Base-by-base conservation (phyloP, 2,888 invertebrate genomes). In the Lathronympha strigana region DNA sequence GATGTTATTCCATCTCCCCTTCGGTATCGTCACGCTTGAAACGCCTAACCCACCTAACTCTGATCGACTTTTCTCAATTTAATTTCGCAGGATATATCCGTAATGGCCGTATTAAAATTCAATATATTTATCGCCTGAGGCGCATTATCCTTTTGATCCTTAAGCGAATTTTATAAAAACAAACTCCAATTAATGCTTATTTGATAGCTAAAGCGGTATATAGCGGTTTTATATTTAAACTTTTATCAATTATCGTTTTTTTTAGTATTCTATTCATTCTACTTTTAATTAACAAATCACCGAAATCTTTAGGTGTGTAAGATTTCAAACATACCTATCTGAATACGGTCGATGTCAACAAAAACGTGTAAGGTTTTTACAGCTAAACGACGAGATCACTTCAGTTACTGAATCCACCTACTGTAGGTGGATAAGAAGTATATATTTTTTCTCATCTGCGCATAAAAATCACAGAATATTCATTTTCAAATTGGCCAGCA, bases 1-100 rank as follows among this genome's bases (percentile, higher is more conserved):
- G 87, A 89, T 89, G 89, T 81, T 80, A 53, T 53, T 40, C 57
- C 55, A 61, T 72, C 72, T 73, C 74, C 73, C 75, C 72, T 71
- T 61, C 67, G 28, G 47, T n/a, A 58, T 13, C 66, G 62, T 63
- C 40, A 67, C 63, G 61, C 54, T 61, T 67, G 47, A 51, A 66
- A 50, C 55, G 54, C 38, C 61, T 38, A 28, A 53, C 33, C 36
- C n/a, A 51, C 54, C 47, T 33, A 45, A 68, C 28, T 53, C 28
- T 61, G 47, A 61, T 61, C 63, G 57, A 38, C 62, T 60, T 63
- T 68, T 66, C 68, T 15, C 57, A 64, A 66, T 69, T 68, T 67
- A 57, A 61, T 66, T 66, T 61, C 53, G 61, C 45, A 38, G 55
- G 62, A 58, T 66, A 67, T 60, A 61, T 47, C 55, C 61, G 63